Evolutionary conservation across 2,797 vertebrate genomes (phyloP), one percentile per base, ranked within the genome.

Genomic region (Gymnoscopelus braueri): DNA sequence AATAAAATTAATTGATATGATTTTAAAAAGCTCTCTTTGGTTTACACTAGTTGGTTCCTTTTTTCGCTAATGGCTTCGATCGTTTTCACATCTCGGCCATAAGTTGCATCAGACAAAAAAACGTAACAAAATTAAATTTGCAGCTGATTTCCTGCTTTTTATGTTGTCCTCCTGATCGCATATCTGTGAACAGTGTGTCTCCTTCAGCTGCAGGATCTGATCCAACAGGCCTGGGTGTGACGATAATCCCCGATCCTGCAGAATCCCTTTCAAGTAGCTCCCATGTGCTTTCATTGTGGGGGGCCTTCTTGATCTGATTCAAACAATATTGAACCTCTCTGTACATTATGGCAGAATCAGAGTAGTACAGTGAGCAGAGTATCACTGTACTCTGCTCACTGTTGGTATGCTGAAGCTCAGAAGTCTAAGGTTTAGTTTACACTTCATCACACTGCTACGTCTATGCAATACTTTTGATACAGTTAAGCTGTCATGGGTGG

Each of bases 241-340:
- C 10, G 95, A 96, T 84, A 98, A 91, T 77, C 96, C 96, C 72
- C 79, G 84, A 83, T 98, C 95, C 87, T 98, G 97, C 9, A 99
- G 92, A 79, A 94, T 93, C 70, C 94, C 97, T 95, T 97, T 98
- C 81, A 99, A 90, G 84, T 98, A 99, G 89, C 19, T 97, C 99
- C 98, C 98, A 99, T 1, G 93, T 96, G 2, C 97, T 99, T 91
- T 99, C 98, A 74, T 98, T 99, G 91, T 98, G 96, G 63, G 97
- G 96, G 70, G 97, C 97, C 79, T 96, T 95, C 84, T 85, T 96
- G 84, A 99, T 96, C 93, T 97, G 97, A 79, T 90, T 94, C 75
- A 98, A 88, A 80, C 95, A 96, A 75, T 98, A 99, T 80, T 96
- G 93, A 67, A 99, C 96, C 94, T 99, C 98, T 93, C 95, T 90